Evolutionary conservation across 2,797 vertebrate species (phyloP).

Genomic region (Mareca penelope): DNA sequence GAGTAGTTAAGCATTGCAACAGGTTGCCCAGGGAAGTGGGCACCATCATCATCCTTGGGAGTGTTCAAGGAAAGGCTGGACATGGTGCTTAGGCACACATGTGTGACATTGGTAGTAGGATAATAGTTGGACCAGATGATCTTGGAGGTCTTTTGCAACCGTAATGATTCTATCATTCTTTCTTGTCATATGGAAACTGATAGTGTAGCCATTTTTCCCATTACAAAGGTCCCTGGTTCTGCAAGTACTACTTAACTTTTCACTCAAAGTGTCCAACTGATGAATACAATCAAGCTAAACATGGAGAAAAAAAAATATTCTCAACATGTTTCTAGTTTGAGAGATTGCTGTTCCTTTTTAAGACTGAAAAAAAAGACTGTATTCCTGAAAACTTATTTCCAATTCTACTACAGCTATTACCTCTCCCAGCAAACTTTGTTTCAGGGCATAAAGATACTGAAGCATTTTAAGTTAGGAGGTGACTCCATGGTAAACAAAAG

Average conservation of each 20-base stretch:
- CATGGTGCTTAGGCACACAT: no score
- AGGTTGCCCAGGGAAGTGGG: no score
- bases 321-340: neutral
- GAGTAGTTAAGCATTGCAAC: no score
- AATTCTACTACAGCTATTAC: neutral
- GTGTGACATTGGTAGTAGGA: no score
- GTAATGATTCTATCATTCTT: no score
- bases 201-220: neutral
- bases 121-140: no score
- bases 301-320: neutral
- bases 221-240: neutral
- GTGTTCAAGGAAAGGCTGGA: no score
- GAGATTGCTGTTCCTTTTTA: neutral
- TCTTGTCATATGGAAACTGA: neutral
- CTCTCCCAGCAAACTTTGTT: neutral
- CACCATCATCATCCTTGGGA: no score
- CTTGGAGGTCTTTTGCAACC: no score
- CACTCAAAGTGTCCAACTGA: neutral
- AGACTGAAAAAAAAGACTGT: neutral
- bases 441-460: neutral
- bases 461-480: slow-evolving; percentile 36
- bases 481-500: neutral
- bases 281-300: neutral
- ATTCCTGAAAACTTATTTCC: neutral
- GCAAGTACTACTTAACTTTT: neutral